Conservation (phyloP, 2,888 invertebrate species). For the Lathronympha strigana region DNA sequence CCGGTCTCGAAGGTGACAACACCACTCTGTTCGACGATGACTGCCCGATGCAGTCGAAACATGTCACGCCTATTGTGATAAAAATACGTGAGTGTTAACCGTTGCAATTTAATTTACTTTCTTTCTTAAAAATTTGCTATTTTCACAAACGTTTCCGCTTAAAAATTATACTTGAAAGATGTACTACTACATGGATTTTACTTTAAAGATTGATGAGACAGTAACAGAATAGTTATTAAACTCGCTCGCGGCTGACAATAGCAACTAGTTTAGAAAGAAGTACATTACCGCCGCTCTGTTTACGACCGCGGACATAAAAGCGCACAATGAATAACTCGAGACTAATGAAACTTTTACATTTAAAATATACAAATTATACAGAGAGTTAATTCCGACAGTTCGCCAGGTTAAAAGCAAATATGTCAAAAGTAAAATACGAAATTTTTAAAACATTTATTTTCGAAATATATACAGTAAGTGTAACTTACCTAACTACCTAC, state of each 20-base stretch:
- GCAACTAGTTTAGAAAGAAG: constrained; percentile 1
- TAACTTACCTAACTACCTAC: neutral
- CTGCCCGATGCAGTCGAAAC: too few relatives aligned
- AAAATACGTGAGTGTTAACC: too few relatives aligned
- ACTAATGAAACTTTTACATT: neutral
- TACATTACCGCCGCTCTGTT: constrained; percentile 9
- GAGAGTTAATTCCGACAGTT: too few relatives aligned
- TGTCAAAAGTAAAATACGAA: neutral
- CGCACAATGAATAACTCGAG: constrained; percentile 2
- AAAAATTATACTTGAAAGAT: too few relatives aligned
- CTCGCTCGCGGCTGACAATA: neutral
- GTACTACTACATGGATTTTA: neutral
- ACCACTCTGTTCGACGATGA: too few relatives aligned
- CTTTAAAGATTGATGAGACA: neutral
- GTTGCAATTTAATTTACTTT: too few relatives aligned
- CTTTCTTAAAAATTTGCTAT: too few relatives aligned
- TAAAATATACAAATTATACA: neutral
- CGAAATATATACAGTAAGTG: too few relatives aligned
- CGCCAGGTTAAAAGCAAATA: neutral
- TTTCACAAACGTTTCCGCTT: too few relatives aligned
- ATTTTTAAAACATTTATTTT: too few relatives aligned
- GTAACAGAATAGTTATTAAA: neutral
- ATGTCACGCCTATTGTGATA: too few relatives aligned
- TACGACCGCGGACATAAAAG: constrained; percentile 7
- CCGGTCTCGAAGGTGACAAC: too few relatives aligned